Evolutionary conservation across 1,140 invertebrate genomes (phyloP).

Genomic region (Sycobia sp.): DNA sequence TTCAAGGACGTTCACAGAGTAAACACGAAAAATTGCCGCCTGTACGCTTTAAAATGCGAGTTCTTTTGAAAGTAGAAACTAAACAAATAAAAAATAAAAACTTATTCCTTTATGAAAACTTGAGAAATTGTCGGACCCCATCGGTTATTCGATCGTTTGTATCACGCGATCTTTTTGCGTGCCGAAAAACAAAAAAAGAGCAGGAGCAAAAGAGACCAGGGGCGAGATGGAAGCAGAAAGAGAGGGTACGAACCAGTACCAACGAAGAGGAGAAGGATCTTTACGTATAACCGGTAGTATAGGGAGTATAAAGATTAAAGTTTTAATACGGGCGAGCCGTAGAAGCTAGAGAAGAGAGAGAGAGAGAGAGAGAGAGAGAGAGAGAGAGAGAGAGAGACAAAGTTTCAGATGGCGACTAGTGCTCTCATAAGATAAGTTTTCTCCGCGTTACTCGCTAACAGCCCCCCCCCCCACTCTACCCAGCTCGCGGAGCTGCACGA

Average conservation of each 20-base stretch:
- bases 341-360: too few species aligned
- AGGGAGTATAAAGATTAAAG: conserved; percentile 51
- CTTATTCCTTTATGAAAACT: background rate
- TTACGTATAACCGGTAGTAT: conserved; percentile 53
- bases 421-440: conserved; percentile 37
- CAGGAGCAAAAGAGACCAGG: background rate
- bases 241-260: too few species aligned
- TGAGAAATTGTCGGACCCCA: background rate
- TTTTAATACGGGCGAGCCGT: conserved; percentile 53
- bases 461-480: too few species aligned
- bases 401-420: conserved; percentile 37
- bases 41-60: too few species aligned
- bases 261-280: conserved; percentile 36
- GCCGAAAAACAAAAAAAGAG: conserved; percentile 1
- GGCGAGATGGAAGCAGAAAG: background rate
- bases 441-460: too few species aligned
- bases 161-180: conserved; percentile 16
- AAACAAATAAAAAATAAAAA: too few species aligned
- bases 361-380: too few species aligned
- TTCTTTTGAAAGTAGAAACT: too few species aligned
- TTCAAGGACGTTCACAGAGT: too few species aligned
- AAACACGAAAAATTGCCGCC: too few species aligned
- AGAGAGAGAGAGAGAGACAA: conserved; percentile 32
- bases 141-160: conserved; percentile 27
- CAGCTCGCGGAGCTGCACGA: too few species aligned